Base-by-base conservation (phyloP, 2,113 vertebrate species). In the Phaetusa simplex region DNA sequence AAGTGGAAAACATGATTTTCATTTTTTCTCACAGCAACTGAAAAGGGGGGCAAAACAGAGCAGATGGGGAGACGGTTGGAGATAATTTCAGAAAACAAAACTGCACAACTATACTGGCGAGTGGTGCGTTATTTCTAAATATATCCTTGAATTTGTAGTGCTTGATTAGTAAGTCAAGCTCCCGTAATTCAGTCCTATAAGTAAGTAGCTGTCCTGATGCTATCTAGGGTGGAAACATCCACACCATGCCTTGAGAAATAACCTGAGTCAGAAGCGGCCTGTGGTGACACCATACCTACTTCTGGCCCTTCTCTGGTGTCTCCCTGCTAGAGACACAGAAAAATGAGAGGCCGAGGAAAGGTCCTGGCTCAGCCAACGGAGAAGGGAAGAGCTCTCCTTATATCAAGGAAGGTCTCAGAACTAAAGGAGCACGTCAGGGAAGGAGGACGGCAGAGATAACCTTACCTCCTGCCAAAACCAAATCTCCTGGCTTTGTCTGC, bases 261-360 rank as follows among this genome's bases (percentile, higher is more conserved):
- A 3, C 24, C 8, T 14, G 34, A 32, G 11, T 62, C 65, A 71
- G 56, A 27, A 74, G 27, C 7, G 11, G 20, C n/a, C 14, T 50
- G n/a, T 16, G 4, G 18, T 32, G 36, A 65, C 27, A n/a, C 22
- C 4, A 0, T 2, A 56, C 3, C 30, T 74, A 7, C 10, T 26
- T 29, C 4, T 0, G 3, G 36, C 55, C 74, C 16, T 10, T 43
- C 30, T 24, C 50, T 43, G 19, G 29, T 32, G 8, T 34, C 23
- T 73, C 30, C 43, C 59, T 73, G 43, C 32, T 55, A n/a, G 15
- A 70, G 20, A 77, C 4, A 72, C 11, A 26, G 7, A 19, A 78
- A 91, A 61, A 19, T 3, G 7, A 70, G 29, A 59, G 30, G 5
- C 0, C 64, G 52, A 64, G 14, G 14, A 32, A n/a, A 65, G 43